Evolutionary conservation across 2,113 vertebrate genomes (phyloP).

Genomic region (Butorides virescens): DNA sequence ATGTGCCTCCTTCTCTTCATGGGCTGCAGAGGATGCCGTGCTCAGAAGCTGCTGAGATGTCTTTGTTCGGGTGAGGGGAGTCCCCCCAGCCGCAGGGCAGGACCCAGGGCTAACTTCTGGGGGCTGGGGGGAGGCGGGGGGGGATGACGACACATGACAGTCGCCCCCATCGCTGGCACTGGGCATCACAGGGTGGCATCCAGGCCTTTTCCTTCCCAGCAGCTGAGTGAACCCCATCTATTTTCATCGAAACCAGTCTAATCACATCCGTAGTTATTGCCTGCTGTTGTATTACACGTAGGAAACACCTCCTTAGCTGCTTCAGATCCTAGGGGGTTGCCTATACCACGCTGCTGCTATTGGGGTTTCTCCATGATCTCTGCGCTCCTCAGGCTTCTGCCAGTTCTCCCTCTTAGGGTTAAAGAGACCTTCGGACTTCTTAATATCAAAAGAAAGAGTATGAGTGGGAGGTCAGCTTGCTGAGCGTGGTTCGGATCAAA

Average conservation of each 20-base stretch:
- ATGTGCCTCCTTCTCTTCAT: background rate
- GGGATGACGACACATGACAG: background rate
- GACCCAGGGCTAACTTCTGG: background rate
- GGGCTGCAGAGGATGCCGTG: background rate
- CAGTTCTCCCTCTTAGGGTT: background rate
- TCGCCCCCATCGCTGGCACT: background rate
- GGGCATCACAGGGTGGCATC: background rate
- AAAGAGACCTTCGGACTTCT: background rate
- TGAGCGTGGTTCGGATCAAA: background rate
- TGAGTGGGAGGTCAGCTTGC: background rate
- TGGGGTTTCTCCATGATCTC: background rate
- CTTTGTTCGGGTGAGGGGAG: background rate
- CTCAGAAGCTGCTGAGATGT: background rate
- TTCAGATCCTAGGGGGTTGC: background rate
- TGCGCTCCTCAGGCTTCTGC: background rate
- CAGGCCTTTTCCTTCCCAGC: background rate
- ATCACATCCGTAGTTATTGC: background rate
- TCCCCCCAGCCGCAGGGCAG: accelerated
- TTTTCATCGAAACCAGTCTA: background rate
- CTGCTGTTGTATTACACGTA: background rate
- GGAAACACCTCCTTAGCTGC: background rate
- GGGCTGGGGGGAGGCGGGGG: background rate
- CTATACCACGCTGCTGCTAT: background rate
- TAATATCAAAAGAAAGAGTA: background rate
- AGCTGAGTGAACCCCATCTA: background rate